Evolutionary conservation across 2,113 vertebrate genomes (phyloP), one percentile per base, ranked within the genome.

Genomic region (Phrynosoma platyrhinos): DNA sequence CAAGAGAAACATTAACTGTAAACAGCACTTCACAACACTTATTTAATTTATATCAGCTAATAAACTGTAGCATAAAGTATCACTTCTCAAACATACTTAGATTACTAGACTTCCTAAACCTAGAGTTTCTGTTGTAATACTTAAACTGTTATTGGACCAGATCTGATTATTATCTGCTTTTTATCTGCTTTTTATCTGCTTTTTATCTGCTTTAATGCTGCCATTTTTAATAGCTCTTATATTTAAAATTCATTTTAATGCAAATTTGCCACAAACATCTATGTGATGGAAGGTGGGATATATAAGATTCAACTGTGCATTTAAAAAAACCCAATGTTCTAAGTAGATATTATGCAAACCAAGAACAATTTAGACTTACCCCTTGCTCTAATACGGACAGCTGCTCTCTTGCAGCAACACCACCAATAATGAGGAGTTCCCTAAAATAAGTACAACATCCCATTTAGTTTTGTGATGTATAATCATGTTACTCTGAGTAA

Each of bases 361-460:
- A 81, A n/a, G 40, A 30, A 55, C 18, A 40, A 62, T 13, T 72
- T 20, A 77, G 64, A 97, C 98, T 90, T 96, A 99, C 99, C 80
- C 99, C 99, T 52, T 98, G 98, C 40, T 99, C 98, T 91, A 99
- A 94, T 89, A 98, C 83, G 9, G 98, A 96, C 9, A 99, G 97
- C 91, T 99, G 99, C 40, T 99, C 99, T 91, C 98, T 98, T 52
- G 99, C 99, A 86, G 99, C 96, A 83, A 99, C 98, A 0, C 99
- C 99, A 88, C 99, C 99, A 79, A 99, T 99, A 90, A 99, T 98
- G 83, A 99, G 95, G 40, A 99, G 95, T 16, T 99, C 98, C 94
- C 99, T 99, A 94, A 72, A 96, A 91, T 1, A 88, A 77, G 16
- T 14, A 88, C 6, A 52, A 16, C 18, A 68, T 32, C 27, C 20